Percentiles rank a stretch among this genome's conserved stretches.
Evolutionary conservation across 2,888 invertebrate species (phyloP).

Genomic region (Palloptera scutellata): DNA sequence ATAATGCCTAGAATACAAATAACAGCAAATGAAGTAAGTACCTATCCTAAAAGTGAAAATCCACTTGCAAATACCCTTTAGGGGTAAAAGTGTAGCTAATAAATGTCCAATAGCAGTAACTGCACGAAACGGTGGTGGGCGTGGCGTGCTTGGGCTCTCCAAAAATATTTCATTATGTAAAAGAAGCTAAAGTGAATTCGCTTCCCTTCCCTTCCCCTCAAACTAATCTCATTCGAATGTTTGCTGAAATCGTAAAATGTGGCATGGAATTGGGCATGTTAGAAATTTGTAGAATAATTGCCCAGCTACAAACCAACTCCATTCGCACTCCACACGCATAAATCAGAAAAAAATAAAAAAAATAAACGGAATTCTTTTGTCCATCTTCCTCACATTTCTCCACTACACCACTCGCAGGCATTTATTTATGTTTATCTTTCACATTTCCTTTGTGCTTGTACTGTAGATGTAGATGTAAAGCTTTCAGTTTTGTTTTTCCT

Average conservation of each 20-base stretch:
- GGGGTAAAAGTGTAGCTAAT: slow-evolving; percentile 30
- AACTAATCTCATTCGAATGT: too few relatives aligned
- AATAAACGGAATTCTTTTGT: too few relatives aligned
- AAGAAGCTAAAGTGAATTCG: too few relatives aligned
- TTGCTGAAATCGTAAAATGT: too few relatives aligned
- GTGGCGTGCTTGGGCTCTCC: not conserved
- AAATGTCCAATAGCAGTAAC: slow-evolving; percentile 20
- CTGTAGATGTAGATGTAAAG: too few relatives aligned
- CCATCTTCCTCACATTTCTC: not conserved
- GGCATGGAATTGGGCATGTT: too few relatives aligned
- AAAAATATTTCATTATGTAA: too few relatives aligned
- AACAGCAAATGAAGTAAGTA: slow-evolving; percentile 27
- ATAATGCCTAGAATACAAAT: slow-evolving; percentile 31
- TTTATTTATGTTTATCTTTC: slow-evolving; percentile 27
- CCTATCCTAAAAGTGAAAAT: slow-evolving; percentile 17
- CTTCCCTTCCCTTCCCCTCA: too few relatives aligned
- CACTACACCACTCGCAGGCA: slow-evolving; percentile 32
- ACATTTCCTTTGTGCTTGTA: not conserved
- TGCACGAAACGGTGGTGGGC: not conserved
- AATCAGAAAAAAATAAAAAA: slow-evolving; percentile 16
- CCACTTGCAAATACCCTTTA: slow-evolving; percentile 32
- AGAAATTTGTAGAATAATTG: too few relatives aligned
- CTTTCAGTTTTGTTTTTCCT: too few relatives aligned
- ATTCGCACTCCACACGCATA: not conserved
- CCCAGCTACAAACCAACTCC: too few relatives aligned